Evolutionary conservation across 2,113 vertebrate genomes (phyloP).

Genomic region (Dasyprocta punctata): DNA sequence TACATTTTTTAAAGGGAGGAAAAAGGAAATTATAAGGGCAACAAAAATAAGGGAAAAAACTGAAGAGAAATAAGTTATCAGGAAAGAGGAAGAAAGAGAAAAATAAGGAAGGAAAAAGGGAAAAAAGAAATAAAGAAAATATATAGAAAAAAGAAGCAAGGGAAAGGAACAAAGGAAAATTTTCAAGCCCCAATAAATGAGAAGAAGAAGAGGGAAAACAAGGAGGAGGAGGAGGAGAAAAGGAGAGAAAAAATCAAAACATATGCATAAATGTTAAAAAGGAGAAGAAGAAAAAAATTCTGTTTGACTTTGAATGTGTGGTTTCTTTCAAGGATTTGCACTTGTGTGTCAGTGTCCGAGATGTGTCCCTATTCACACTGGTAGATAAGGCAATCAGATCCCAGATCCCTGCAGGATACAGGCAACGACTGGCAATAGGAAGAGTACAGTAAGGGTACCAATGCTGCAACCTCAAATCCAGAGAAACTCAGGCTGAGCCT

Average conservation of each 20-base stretch:
- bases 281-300: background rate
- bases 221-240: no score
- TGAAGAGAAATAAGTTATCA: background rate
- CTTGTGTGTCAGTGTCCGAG: background rate
- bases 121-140: background rate
- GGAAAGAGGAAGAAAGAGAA: background rate
- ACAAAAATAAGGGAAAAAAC: background rate
- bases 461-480: background rate
- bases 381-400: background rate
- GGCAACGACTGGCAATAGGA: background rate
- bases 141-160: background rate
- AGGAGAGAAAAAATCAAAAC: background rate
- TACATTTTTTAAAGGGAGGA: background rate
- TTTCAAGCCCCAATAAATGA: background rate
- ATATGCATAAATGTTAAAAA: background rate
- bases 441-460: background rate
- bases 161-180: background rate
- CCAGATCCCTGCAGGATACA: background rate
- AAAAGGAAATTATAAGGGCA: background rate
- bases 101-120: background rate
- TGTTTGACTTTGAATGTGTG: background rate
- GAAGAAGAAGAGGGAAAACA: background rate
- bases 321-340: background rate
- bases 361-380: background rate
- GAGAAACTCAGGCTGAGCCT: background rate